Base-by-base conservation (phyloP, 2,113 vertebrate genomes). In the Aythya baeri region DNA sequence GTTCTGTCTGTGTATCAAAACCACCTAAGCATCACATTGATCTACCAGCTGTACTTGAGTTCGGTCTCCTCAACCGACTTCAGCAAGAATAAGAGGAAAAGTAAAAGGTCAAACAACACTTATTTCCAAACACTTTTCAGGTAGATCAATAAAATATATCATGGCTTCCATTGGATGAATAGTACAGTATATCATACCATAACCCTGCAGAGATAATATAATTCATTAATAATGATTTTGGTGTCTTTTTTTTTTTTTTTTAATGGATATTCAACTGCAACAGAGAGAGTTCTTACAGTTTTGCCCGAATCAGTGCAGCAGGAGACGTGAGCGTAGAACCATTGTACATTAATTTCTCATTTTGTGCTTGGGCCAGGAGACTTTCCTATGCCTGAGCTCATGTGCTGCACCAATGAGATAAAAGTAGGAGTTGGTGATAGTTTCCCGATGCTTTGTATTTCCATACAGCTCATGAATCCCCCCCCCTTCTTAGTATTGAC, bases 381-480 rank as follows among this genome's bases (percentile, higher is more conserved):
- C 82, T 95, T 92, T 52, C 13, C 63, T 11, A 0, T 36, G n/a
- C 21, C 68, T 93, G n/a, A 89, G 71, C 83, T 93, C 44, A 2
- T 71, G 22, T 41, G 91, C 95, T 91, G 96, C 77, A 63, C 20
- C 65, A 23, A 61, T 22, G 86, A 94, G 95, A 97, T 97, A 96
- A 96, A 96, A 95, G 86, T 8, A 54, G 67, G 62, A 92, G 93
- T 95, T 97, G 92, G 86, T 92, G 84, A 58, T 91, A 91, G 41
- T 91, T 93, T 54, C 81, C 34, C 86, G 79, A 58, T 49, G 80
- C 71, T 91, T 94, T 93, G 83, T 96, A 25, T 96, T 97, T 41
- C 88, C 76, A 65, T 21, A 6, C 2, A 34, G 71, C 86, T 93
- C 65, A 13, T 74, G 88, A 59, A 92, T 66, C 13, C 9, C 27